These are phyloP conservation scores for Ophion ellenae DNA, from an alignment of 2,888 invertebrate genomes.

Conservation along the genomic window DNA sequence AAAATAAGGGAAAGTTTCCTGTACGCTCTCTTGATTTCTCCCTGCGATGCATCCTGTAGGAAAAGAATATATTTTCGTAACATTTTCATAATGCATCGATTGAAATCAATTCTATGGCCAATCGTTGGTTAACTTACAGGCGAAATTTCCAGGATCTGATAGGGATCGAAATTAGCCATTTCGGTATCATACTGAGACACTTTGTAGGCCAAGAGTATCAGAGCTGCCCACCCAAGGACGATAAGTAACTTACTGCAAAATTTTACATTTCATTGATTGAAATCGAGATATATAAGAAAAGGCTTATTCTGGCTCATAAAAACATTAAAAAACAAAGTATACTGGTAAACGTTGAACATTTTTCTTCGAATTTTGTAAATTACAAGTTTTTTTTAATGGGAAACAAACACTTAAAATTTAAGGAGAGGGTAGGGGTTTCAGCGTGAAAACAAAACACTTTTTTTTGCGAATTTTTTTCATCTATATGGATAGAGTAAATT, in stretches of 20 bases:
- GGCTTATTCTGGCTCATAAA: too few species aligned
- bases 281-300: background rate
- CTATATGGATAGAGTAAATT: too few species aligned
- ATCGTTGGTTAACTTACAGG: slow-evolving; percentile 85
- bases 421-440: too few species aligned
- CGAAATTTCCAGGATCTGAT: slow-evolving; percentile 96
- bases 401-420: background rate
- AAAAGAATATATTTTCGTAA: slow-evolving; percentile 14
- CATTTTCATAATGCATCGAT: background rate
- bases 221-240: slow-evolving; percentile 92
- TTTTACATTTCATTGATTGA: background rate
- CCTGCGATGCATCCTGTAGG: slow-evolving; percentile 90
- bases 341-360: too few species aligned
- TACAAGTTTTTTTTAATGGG: too few species aligned
- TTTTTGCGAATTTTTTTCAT: too few species aligned
- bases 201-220: slow-evolving; percentile 93
- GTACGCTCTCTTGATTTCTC: slow-evolving; percentile 97
- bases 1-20: slow-evolving; percentile 95
- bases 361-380: too few species aligned
- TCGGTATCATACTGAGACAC: slow-evolving; percentile 99
- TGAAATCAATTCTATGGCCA: background rate
- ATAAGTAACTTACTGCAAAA: slow-evolving; percentile 89
- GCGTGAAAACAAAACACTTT: too few species aligned
- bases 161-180: slow-evolving; percentile 99
- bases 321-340: too few species aligned